Conservation (phyloP, 1,140 invertebrate genomes). For the Argopecten irradians region DNA sequence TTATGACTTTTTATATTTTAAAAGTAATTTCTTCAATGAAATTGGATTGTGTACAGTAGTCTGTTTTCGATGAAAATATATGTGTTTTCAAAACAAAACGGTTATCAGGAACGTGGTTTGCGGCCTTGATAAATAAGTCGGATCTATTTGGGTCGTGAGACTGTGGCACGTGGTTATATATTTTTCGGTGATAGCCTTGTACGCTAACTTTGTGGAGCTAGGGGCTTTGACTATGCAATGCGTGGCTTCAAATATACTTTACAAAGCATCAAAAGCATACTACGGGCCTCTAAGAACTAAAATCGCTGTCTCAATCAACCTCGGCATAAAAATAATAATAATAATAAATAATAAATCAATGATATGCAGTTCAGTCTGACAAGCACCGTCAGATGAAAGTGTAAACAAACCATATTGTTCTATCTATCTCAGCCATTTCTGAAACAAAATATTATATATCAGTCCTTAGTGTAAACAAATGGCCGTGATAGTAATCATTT, state of each 20-base stretch:
- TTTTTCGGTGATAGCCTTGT: background rate
- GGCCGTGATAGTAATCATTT: too few relatives aligned
- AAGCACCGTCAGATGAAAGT: background rate
- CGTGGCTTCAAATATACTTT: background rate
- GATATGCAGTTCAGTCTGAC: background rate
- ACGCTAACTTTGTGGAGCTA: background rate
- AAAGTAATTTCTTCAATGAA: too few relatives aligned
- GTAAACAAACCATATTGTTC: background rate
- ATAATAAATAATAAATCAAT: too few relatives aligned
- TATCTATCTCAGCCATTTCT: background rate
- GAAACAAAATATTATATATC: background rate
- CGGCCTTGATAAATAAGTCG: background rate
- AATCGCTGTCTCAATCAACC: background rate
- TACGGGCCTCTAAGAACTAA: background rate
- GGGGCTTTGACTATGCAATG: background rate
- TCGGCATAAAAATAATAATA: background rate
- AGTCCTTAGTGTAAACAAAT: background rate
- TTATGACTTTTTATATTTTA: too few relatives aligned
- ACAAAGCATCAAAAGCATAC: slow-evolving; percentile 4
- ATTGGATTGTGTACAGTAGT: too few relatives aligned
- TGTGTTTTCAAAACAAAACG: background rate
- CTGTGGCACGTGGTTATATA: background rate
- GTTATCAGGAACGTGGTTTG: background rate
- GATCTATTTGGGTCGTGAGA: background rate
- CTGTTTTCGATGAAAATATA: too few relatives aligned